Percentiles rank a stretch among this genome's conserved stretches.
phyloP scores from a whole-genome alignment of 1,140 invertebrate genomes.

The Latrodectus geometricus region DNA sequence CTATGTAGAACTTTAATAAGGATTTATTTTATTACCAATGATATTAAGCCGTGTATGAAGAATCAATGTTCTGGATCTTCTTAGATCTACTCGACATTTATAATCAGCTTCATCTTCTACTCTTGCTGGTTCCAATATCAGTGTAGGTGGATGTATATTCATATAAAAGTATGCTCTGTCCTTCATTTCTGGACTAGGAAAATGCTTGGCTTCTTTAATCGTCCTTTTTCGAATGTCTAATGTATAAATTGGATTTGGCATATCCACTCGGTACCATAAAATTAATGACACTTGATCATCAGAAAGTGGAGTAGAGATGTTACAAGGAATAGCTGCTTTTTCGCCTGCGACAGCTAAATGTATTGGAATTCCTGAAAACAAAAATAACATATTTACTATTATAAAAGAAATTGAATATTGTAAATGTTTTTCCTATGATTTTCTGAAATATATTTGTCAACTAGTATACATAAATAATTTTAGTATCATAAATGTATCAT shows the following conservation, averaged over 20 bases:
- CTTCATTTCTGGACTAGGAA: slow-evolving; percentile 58
- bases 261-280: slow-evolving; percentile 84
- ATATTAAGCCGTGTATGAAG: slow-evolving; percentile 63
- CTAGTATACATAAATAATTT: no score
- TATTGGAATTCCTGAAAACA: slow-evolving; percentile 58
- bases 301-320: slow-evolving; percentile 79
- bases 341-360: slow-evolving; percentile 78
- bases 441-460: no score
- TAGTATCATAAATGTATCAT: no score
- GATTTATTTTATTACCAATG: slow-evolving; percentile 59
- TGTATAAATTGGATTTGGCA: slow-evolving; percentile 64
- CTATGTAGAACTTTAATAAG: no score
- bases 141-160: slow-evolving; percentile 73
- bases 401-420: no score
- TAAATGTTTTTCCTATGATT: no score
- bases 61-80: slow-evolving; percentile 82
- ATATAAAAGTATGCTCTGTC: slow-evolving; percentile 63
- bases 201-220: slow-evolving; percentile 62
- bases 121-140: slow-evolving; percentile 84
- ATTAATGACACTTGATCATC: slow-evolving; percentile 83
- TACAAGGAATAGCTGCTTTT: slow-evolving; percentile 82
- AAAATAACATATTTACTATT: neutral
- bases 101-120: slow-evolving; percentile 86
- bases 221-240: slow-evolving; percentile 64
- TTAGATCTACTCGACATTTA: slow-evolving; percentile 90